phyloP scores from a whole-genome alignment of 2,888 invertebrate genomes.

The Teleiodes luculella region DNA sequence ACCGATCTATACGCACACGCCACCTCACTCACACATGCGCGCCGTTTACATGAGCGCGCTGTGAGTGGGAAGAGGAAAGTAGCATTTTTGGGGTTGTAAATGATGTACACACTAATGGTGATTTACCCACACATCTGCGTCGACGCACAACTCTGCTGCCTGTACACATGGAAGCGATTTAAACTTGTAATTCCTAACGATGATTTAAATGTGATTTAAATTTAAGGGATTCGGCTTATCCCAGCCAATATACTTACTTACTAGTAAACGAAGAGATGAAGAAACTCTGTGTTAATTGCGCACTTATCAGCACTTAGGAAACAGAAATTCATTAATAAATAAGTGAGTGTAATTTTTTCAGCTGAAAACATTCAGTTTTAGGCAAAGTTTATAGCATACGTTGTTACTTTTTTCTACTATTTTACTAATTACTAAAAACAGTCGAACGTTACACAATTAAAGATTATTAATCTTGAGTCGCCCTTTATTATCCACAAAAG shows the following conservation, averaged over 20 bases:
- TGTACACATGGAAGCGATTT: conserved; percentile 66
- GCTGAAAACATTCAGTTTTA: no score
- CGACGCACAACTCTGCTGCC: conserved; percentile 49
- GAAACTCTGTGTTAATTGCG: no score
- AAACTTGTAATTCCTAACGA: conserved; percentile 75
- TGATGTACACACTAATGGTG: conserved; percentile 65
- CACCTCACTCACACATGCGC: conserved; percentile 48
- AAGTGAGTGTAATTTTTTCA: neutral
- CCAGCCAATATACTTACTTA: conserved; percentile 30
- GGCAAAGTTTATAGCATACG: no score
- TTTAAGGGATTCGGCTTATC: conserved; percentile 63
- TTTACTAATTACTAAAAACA: no score
- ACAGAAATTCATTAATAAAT: neutral
- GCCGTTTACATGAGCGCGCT: conserved; percentile 47
- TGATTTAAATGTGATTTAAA: conserved; percentile 76
- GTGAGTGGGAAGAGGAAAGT: conserved; percentile 67
- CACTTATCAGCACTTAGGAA: neutral
- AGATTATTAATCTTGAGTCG: no score
- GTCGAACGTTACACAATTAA: no score
- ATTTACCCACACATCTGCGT: conserved; percentile 57
- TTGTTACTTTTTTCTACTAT: no score
- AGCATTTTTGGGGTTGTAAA: conserved; percentile 72
- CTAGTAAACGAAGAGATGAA: no score
- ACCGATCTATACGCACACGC: conserved; percentile 39
- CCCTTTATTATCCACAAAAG: no score